Conservation (phyloP, 1,140 invertebrate species). For the Drosophila yakuba region DNA sequence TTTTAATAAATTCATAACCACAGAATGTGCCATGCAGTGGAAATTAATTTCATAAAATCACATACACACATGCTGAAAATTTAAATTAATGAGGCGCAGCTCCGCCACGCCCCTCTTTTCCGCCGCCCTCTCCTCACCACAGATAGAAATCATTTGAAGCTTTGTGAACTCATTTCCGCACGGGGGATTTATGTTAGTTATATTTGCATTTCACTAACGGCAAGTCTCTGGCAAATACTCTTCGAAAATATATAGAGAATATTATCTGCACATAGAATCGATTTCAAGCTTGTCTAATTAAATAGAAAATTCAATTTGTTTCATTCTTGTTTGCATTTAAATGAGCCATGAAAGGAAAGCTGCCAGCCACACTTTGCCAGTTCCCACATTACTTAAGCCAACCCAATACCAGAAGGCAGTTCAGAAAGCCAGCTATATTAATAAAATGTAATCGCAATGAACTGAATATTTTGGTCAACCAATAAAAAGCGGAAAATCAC, state of each 20-base stretch:
- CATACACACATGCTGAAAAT: constrained; percentile 20
- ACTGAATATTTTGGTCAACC: too few species aligned
- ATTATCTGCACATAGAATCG: constrained; percentile 8
- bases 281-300: neutral
- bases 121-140: neutral
- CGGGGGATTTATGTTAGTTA: constrained; percentile 6
- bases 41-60: constrained; percentile 51
- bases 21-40: constrained; percentile 42
- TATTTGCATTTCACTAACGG: constrained; percentile 2
- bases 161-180: constrained; percentile 15
- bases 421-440: neutral
- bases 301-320: constrained; percentile 7
- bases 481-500: too few species aligned
- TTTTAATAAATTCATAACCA: constrained; percentile 53
- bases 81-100: constrained; percentile 43
- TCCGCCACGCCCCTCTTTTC: constrained; percentile 6
- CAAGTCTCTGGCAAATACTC: constrained; percentile 11
- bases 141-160: constrained; percentile 5
- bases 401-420: too few species aligned
- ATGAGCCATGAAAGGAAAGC: neutral
- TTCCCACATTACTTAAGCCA: too few species aligned
- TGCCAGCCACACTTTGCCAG: neutral
- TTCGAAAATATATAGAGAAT: neutral
- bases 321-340: neutral
- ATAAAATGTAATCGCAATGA: too few species aligned